A percentile compares a stretch with the other conserved stretches of the same genome.
phyloP scores from a whole-genome alignment of 2,797 vertebrate genomes.

The Thamnophis elegans region DNA sequence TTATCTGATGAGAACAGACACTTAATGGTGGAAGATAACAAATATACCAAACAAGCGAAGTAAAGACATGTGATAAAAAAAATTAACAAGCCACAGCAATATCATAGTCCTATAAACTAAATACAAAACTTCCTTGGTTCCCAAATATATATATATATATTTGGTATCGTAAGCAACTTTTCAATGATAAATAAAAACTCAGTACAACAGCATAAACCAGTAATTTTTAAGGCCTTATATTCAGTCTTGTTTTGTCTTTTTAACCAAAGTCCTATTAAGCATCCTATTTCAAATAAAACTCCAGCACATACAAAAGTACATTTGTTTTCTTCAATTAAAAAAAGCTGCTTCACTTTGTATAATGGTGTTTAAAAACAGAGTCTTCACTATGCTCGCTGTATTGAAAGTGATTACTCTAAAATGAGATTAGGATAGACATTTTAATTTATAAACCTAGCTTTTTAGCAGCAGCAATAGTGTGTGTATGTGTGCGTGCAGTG shows the following conservation, averaged over 20 bases:
- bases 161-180: background rate
- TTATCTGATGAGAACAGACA: constrained; percentile 13
- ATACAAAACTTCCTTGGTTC: background rate
- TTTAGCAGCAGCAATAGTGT: background rate
- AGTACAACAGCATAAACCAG: background rate
- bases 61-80: background rate
- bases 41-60: background rate
- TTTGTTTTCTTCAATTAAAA: background rate
- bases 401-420: background rate
- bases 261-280: background rate
- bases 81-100: background rate
- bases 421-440: background rate
- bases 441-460: background rate
- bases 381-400: background rate
- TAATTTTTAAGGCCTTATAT: background rate
- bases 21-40: background rate
- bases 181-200: background rate
- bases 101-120: background rate
- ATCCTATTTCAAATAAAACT: background rate
- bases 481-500: background rate
- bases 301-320: background rate
- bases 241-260: background rate
- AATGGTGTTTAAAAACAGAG: background rate
- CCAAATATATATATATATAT: constrained; percentile 7
- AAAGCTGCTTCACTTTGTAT: background rate